Base-by-base conservation (phyloP, 2,888 invertebrate genomes). In the Drosophila infuscata region DNA sequence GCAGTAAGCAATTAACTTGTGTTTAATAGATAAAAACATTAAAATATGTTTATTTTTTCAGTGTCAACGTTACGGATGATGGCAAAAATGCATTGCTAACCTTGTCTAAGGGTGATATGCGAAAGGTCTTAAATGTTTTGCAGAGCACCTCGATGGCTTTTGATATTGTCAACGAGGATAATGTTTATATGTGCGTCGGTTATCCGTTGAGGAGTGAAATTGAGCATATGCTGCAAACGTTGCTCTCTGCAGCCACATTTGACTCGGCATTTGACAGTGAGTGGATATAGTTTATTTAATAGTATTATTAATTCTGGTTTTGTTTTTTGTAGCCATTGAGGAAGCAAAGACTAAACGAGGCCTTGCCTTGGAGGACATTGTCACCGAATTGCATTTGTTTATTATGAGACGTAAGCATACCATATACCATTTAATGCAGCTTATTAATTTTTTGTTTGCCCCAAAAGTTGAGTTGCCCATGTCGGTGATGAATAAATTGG, bases 101-200 rank as follows among this genome's bases (percentile, higher is more conserved):
- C 0, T 94, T 99, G 2, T 97, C 99, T 0, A 96, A 96, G 69
- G 99, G 99, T 15, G 99, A 99, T 93, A 99, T 99, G 99, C 95
- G 99, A 81, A 98, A 97, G 93, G 98, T 99, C 0, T 93, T 99
- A 30, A 99, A 99, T 94, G 97, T 99, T 30, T 94, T 99, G 58
- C 99, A 99, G 94, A 98, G 99, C 94, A 98, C 99, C 15, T 97
- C 97, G 94, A 96, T 99, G 93, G 99, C 99, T 2, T 98, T 97
- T 93, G 96, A 97, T 12, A 94, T 95, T 78, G 97, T 99, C 38
- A 97, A 96, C 33, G 98, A 99, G 93, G 96, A 97, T 81, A 97
- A 96, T 92, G 99, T 95, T 3, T 99, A 99, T 93, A 96, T 96
- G 2, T 99, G 99, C 93, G 98, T 99, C 36, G 99, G 99, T 0